Evolutionary conservation across 1,140 invertebrate genomes (phyloP), one percentile per base, ranked within the genome.

Genomic region (Nautilus pompilius): DNA sequence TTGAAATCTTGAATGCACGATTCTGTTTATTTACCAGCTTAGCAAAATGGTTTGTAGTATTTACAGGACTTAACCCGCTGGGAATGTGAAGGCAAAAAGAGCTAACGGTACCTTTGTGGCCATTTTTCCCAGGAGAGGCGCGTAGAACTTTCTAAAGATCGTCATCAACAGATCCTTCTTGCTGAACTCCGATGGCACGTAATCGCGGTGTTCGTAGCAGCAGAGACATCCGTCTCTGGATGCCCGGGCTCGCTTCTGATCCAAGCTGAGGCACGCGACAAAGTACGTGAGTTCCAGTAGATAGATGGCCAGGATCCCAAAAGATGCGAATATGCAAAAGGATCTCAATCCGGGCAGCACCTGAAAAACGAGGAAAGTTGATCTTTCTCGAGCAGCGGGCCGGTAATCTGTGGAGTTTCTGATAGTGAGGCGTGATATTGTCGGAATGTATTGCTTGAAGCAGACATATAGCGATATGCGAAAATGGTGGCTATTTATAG

Each of bases 301-400:
- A 79, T 89, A 92, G 10, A 90, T 90, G 62, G 89, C 87, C 29
- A 79, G 53, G 6, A 79, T 77, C 17, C 77, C 77, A 8, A 79
- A 45, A 5, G 74, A 59, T 54, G 77, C 77, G 69, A 75, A 77
- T 66, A 75, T 85, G 84, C 63, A 90, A 88, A 85, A 90, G 87
- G 84, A 92, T 89, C 4, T 93, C 87, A 84, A 92, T 90, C 82
- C 93, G 89, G 77, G 93, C 90, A 59, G 92, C 66, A 91, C 89
- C 89, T 90, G 75, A 15, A 83, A 81, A 64, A 62, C 49, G 65
- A 65, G 51, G 48, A 54, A 34, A 60, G 28, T n/a, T n/a, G n/a
- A n/a, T n/a, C n/a, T n/a, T n/a, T n/a, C n/a, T n/a, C n/a, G n/a
- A n/a, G n/a, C n/a, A n/a, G n/a, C n/a, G n/a, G n/a, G n/a, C n/a